A percentile compares a stretch with the other conserved stretches of the same genome.
Evolutionary conservation across 2,113 vertebrate species (phyloP).

Genomic region (Macaca mulatta): DNA sequence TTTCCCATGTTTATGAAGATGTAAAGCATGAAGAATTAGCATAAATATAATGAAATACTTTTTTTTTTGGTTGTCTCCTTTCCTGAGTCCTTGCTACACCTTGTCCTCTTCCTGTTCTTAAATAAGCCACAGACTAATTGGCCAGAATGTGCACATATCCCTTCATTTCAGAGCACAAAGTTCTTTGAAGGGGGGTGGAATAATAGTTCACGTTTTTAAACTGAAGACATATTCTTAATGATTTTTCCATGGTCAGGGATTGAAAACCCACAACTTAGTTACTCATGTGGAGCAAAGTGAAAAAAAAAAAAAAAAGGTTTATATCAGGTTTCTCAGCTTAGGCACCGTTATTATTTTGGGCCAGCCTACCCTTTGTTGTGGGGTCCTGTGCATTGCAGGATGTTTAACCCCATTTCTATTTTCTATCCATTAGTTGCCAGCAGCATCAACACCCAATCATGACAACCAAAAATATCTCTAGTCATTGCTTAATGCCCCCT

Average conservation of each 20-base stretch:
- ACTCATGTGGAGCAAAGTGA: not conserved
- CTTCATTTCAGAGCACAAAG: not conserved
- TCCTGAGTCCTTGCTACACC: not conserved
- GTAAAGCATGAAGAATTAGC: not conserved
- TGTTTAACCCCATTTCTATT: not conserved
- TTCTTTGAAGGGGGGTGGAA: not conserved
- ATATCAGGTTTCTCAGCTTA: not conserved
- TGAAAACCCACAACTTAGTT: not conserved
- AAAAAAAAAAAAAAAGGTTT: not conserved
- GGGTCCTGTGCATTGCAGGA: not conserved
- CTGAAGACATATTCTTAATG: not conserved
- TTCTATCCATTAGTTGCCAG: not conserved
- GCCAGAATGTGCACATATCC: not conserved
- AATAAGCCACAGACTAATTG: not conserved
- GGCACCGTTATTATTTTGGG: too few species aligned
- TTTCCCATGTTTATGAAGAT: not conserved
- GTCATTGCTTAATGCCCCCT: accelerated
- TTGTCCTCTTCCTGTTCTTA: not conserved
- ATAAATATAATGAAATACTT: not conserved
- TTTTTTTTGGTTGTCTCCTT: not conserved
- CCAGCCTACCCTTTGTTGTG: not conserved
- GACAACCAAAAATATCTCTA: not conserved
- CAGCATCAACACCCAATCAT: not conserved
- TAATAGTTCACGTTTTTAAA: not conserved
- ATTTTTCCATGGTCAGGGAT: not conserved